These are phyloP conservation scores for Spisula solida DNA, from an alignment of 2,888 invertebrate genomes.

Conservation along the genomic window DNA sequence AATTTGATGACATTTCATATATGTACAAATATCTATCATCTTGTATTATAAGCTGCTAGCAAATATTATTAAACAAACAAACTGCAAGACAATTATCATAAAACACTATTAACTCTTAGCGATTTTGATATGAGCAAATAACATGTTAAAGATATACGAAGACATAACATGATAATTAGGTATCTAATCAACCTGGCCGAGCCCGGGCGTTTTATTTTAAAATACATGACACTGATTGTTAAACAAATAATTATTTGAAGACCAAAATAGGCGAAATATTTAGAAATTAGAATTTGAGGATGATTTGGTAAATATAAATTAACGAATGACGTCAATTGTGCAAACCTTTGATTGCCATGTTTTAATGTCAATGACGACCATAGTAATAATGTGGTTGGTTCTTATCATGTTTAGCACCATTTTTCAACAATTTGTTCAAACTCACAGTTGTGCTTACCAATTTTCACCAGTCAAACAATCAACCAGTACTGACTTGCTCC, in stretches of 20 bases:
- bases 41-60: background rate
- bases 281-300: background rate
- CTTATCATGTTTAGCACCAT: too few species aligned
- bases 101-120: background rate
- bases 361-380: background rate
- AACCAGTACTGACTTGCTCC: too few species aligned
- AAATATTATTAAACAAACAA: slow-evolving; percentile 18
- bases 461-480: too few species aligned
- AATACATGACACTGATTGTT: slow-evolving; percentile 14
- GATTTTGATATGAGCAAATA: background rate
- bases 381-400: too few species aligned
- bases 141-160: background rate
- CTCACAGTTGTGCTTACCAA: too few species aligned
- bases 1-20: background rate
- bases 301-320: background rate
- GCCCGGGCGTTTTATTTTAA: background rate
- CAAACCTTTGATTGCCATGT: background rate
- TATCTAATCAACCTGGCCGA: background rate
- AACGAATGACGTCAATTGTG: too few species aligned
- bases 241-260: background rate
- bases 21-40: background rate
- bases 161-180: background rate
- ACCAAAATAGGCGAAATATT: background rate
- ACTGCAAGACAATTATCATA: background rate
- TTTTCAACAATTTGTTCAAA: too few species aligned